Evolutionary conservation across 2,113 vertebrate species (phyloP), one percentile per base, ranked within the genome.

Genomic region (Bubo scandiacus): DNA sequence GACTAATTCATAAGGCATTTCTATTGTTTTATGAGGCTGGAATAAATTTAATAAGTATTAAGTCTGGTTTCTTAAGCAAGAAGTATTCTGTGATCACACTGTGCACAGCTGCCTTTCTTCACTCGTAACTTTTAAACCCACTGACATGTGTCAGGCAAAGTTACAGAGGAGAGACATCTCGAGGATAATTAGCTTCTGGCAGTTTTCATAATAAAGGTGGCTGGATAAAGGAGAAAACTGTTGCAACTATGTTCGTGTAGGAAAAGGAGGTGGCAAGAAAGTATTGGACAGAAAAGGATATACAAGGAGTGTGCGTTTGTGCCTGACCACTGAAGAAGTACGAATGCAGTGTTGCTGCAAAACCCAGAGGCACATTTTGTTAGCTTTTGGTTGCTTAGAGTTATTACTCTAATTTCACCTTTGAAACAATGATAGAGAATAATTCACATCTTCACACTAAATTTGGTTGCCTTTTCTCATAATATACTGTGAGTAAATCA

Each of bases 311-410:
- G 4, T 22, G 25, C 6, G 7, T 22, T 49, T 74, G 54, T 81
- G 34, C 38, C 49, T 63, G 70, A 40, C 9, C 19, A 26, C 26
- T 38, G 27, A 62, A 52, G 38, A 34, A n/a, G 26, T 6, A 15
- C 0, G 2, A 92, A 52, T 0, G 1, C 17, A 52, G 10, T n/a
- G 19, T 68, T 2, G 2, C 36, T 70, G 25, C 19, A 65, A 38
- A 70, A 75, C 7, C 10, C 17, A 75, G 32, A 18, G 65, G 20
- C 15, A 11, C 26, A 4, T 11, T 67, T 71, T 67, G 8, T 54
- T 36, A 43, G 20, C 9, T 38, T 49, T 65, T 25, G 1, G 38
- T 11, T 68, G 15, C 61, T 51, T 67, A 58, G 34, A 67, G 13
- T 9, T n/a, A 34, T 82, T 91, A 13, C 4, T 63, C 63, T 59